Percentiles rank a stretch among this genome's conserved stretches.
Conservation (phyloP, 2,113 vertebrate species). For the Percina caprodes region DNA sequence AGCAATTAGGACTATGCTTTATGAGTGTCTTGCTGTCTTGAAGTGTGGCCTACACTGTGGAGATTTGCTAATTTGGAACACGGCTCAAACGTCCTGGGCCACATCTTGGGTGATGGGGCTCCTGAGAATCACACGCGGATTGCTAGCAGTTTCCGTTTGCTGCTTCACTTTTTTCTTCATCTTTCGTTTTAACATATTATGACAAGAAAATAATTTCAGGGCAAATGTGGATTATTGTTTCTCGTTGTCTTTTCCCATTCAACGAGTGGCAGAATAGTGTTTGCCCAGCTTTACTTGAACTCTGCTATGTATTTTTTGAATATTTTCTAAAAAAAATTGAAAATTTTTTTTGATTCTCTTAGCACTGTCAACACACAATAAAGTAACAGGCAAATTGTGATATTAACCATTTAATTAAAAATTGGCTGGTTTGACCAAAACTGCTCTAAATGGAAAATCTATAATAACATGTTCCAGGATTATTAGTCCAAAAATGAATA, state of each 20-base stretch:
- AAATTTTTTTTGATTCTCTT: background rate
- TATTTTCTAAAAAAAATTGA: too few relatives aligned
- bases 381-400: background rate
- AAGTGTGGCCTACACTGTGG: slow-evolving; percentile 65
- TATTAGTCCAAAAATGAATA: background rate
- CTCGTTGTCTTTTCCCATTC: background rate
- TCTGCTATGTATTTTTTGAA: background rate
- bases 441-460: background rate
- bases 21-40: slow-evolving; percentile 63
- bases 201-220: slow-evolving; percentile 12
- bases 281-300: background rate
- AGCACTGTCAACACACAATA: background rate
- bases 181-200: slow-evolving; percentile 20
- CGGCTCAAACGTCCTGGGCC: slow-evolving; percentile 44
- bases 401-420: background rate
- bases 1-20: slow-evolving; percentile 78
- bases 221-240: slow-evolving; percentile 22
- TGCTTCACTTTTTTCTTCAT: slow-evolving; percentile 41
- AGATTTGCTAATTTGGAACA: slow-evolving; percentile 72
- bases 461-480: background rate
- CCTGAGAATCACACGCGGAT: slow-evolving; percentile 39
- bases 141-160: slow-evolving; percentile 28
- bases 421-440: background rate
- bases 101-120: slow-evolving; percentile 37
- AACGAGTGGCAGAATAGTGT: background rate